Base-by-base conservation (phyloP, 2,113 vertebrate species). In the Ameiurus melas region DNA sequence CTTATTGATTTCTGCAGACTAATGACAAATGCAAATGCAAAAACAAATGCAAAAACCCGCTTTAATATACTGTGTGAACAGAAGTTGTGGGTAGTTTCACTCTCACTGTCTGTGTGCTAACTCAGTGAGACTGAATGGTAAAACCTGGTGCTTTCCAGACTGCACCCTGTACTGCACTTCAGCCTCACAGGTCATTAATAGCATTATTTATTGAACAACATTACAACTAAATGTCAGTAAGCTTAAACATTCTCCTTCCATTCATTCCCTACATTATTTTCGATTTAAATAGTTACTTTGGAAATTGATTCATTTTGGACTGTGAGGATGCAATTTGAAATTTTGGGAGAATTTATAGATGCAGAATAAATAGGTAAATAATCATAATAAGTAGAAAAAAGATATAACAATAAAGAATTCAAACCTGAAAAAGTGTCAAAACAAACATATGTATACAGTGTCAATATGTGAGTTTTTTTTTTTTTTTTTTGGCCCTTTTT, bases 121-220 rank as follows among this genome's bases (percentile, higher is more conserved):
- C 20, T 16, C 47, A 82, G 36, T 27, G 27, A 17, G 84, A 82
- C 19, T 81, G 84, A 78, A 73, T 16, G 30, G 47, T 51, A 64
- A 55, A 90, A 53, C 83, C 62, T 5, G 89, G 87, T 90, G 71
- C 84, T 90, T 90, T 90, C 89, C 89, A 88, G 33, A 57, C 85
- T 19, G 43, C 39, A 47, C 64, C 66, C 68, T 70, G 57, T 13
- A 36, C 57, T 62, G 36, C 33, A 55, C 27, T 77, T 25, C 39
- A 83, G 60, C 51, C 43, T 83, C 51, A 88, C 9, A 80, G 83
- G 58, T 25, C 89, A 84, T 84, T 87, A 77, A 14, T 77, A 33
- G 57, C 55, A 60, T 90, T 36, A 87, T 85, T 70, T 57, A 90
- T 81, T 39, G 68, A 86, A 70, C 25, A 27, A 16, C 22, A 47